Evolutionary conservation across 2,888 invertebrate species (phyloP).

Genomic region (Allacma fusca): DNA sequence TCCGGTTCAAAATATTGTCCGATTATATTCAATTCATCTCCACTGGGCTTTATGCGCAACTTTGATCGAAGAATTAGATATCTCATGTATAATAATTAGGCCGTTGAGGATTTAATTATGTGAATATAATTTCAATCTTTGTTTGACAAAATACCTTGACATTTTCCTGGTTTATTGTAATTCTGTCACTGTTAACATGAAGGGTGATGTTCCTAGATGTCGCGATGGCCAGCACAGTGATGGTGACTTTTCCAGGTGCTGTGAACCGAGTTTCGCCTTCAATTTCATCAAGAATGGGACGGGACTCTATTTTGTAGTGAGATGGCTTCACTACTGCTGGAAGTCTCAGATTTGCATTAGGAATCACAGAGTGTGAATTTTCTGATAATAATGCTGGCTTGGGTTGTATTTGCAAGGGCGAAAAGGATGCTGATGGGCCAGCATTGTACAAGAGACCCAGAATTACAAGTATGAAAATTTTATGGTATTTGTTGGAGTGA

Average conservation of each 20-base stretch:
- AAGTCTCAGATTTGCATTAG: neutral
- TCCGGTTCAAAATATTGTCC: neutral
- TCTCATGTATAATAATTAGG: too few species aligned
- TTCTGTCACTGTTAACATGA: neutral
- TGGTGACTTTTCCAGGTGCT: conserved; percentile 3
- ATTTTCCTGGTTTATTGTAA: neutral
- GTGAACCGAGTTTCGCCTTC: neutral
- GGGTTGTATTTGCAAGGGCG: conserved; percentile 7
- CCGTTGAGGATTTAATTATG: neutral
- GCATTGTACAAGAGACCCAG: too few species aligned
- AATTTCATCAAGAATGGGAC: neutral
- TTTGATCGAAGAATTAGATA: too few species aligned
- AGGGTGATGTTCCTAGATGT: neutral
- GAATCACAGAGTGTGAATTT: neutral
- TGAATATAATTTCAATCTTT: too few species aligned
- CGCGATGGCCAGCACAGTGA: neutral
- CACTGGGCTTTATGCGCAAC: too few species aligned
- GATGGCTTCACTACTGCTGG: neutral
- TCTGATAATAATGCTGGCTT: neutral
- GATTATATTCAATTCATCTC: too few species aligned
- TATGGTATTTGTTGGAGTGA: too few species aligned
- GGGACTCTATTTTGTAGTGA: neutral
- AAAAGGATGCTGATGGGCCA: too few species aligned
- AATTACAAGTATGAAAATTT: too few species aligned
- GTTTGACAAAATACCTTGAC: conserved; percentile 1